These are phyloP conservation scores for Harmothoe impar DNA, from an alignment of 2,888 invertebrate species.

Conservation along the genomic window DNA sequence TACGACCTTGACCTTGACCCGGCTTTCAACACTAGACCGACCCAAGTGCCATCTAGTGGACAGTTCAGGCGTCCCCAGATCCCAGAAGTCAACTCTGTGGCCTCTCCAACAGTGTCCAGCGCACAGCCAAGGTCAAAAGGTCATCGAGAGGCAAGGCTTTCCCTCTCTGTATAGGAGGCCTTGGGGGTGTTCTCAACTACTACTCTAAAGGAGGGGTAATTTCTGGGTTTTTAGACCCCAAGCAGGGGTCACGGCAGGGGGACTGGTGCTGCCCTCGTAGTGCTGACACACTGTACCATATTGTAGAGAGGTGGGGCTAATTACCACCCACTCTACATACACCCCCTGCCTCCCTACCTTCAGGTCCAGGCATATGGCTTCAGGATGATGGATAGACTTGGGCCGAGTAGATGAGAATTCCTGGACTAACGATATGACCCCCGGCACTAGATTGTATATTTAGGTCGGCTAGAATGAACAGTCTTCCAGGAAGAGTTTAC, in stretches of 20 bases:
- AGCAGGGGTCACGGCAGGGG: not conserved
- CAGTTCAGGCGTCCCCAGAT: conserved; percentile 25
- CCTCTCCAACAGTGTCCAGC: not conserved
- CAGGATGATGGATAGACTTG: not conserved
- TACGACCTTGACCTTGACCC: conserved; percentile 19
- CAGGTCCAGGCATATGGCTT: not conserved
- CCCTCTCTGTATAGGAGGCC: not conserved
- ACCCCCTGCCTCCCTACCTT: not conserved
- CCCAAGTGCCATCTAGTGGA: conserved; percentile 24
- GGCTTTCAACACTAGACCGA: not conserved
- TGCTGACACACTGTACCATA: conserved; percentile 14
- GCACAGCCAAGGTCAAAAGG: conserved; percentile 40
- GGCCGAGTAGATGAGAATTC: not conserved
- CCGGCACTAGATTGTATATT: not conserved
- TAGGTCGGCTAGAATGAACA: not conserved
- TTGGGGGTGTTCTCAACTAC: conserved; percentile 17
- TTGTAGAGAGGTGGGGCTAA: conserved; percentile 2
- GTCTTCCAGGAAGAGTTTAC: too few species aligned
- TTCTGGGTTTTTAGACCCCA: conserved; percentile 22
- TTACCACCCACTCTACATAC: conserved; percentile 11
- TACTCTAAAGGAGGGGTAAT: not conserved
- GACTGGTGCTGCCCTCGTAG: conserved; percentile 8
- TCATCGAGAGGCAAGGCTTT: conserved; percentile 1
- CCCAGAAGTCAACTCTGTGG: conserved; percentile 36
- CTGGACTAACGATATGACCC: not conserved